Percentiles rank a stretch among this genome's conserved stretches.
phyloP scores from a whole-genome alignment of 2,797 vertebrate species.

The Manis crassicaudata region DNA sequence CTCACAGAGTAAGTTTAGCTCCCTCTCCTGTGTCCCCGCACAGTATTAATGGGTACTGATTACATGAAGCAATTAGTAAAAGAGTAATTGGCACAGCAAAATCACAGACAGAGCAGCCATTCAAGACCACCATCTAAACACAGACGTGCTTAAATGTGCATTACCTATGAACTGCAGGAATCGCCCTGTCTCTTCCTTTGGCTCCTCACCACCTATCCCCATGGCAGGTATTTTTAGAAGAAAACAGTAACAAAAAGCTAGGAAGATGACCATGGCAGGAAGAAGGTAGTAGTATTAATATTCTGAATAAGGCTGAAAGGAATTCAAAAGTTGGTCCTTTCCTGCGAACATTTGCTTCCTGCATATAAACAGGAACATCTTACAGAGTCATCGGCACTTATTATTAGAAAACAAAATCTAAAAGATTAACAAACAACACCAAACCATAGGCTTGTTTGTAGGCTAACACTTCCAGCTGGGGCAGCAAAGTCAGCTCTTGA shows the following conservation, averaged over 20 bases:
- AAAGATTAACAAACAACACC: not conserved
- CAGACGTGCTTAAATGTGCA: not conserved
- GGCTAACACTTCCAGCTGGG: not conserved
- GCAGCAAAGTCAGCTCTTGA: accelerated
- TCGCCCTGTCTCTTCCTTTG: not conserved
- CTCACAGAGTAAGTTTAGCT: not conserved
- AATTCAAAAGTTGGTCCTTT: not conserved
- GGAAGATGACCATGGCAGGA: not conserved
- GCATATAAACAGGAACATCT: conserved; percentile 30
- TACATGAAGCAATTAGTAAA: not conserved
- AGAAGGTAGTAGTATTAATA: not conserved
- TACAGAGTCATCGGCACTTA: not conserved
- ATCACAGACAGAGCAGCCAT: not conserved
- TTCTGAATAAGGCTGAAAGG: not conserved
- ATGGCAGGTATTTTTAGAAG: conserved; percentile 40
- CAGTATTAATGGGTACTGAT: no score
- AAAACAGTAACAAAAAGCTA: not conserved
- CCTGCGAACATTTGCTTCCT: conserved; percentile 42
- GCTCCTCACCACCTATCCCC: not conserved
- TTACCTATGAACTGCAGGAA: not conserved
- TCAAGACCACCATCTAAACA: not conserved
- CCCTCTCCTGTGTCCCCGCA: not conserved
- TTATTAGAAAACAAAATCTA: conserved; percentile 15
- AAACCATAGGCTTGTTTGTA: no score
- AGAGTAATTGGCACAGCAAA: not conserved